Base-by-base conservation (phyloP, 2,797 vertebrate genomes). In the Phalanger gymnotis region DNA sequence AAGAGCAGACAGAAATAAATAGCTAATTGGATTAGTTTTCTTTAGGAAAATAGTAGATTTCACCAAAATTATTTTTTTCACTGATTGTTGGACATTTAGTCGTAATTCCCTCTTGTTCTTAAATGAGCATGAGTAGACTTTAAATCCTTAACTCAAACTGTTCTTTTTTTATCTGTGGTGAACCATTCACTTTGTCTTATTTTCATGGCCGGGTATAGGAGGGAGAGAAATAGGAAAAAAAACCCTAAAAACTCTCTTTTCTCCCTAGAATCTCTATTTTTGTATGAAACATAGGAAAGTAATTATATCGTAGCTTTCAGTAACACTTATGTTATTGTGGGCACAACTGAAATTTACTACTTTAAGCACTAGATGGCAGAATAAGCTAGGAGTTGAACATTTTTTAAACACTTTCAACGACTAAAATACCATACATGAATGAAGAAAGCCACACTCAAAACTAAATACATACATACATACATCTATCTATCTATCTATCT, bases 321-420 rank as follows among this genome's bases (percentile, higher is more conserved):
- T 22, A 0, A 0, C 9, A 51, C 4, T 16, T 0, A 2, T 93
- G 40, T 31, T 54, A 0, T 66, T 81, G 10, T 30, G 0, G 3
- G 28, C 92, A 87, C 55, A 53, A 96, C 0, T 54, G 92, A 96
- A 95, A 87, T 92, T 91, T 13, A 5, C 13, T 0, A 0, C 0
- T 4, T 73, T 56, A 40, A 94, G 96, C 99, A 96, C 98, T 97
- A 98, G 99, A 97, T 98, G 99, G 98, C 99, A 98, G 98, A 96
- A 91, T 90, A 98, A 97, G 96, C 96, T 96, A 95, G 93, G 91
- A 47, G 52, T 95, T 94, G 34, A 87, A 3, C 5, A 0, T 0
- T 16, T 51, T 56, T 0, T 81, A 57, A 57, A 34, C 27, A 16
- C 56, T 13, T 61, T 34, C 92, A 61, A 3, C 13, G 2, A 0